Evolutionary conservation across 2,797 vertebrate species (phyloP).

Genomic region (Hypotaenidia philippensis): DNA sequence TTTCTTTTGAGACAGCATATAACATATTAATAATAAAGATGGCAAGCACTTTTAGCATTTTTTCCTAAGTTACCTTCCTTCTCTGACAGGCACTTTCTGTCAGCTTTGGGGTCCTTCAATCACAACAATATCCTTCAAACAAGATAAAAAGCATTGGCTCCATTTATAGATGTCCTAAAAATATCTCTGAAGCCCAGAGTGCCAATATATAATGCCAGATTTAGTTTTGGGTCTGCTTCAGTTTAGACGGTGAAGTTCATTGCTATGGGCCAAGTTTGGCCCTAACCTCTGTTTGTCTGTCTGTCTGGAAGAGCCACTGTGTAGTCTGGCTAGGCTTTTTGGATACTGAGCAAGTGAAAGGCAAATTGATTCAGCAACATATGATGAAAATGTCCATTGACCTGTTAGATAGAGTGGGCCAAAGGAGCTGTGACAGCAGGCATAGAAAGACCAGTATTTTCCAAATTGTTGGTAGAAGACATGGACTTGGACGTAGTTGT

Average conservation of each 20-base stretch:
- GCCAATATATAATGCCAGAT: not conserved
- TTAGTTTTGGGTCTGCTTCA: not conserved
- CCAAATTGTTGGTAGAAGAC: not conserved
- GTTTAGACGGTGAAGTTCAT: not conserved
- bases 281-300: not conserved
- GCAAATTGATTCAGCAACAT: not conserved
- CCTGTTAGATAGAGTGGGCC: not conserved
- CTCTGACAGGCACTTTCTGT: not conserved
- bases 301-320: not conserved
- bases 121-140: not conserved
- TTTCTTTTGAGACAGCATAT: not conserved
- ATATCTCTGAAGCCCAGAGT: not conserved
- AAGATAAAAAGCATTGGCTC: not conserved
- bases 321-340: not conserved
- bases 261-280: not conserved
- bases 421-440: not conserved
- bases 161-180: not conserved
- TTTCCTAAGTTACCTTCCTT: not conserved
- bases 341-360: not conserved
- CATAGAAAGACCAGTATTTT: not conserved
- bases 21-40: not conserved
- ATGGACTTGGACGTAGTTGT: accelerated
- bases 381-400: not conserved
- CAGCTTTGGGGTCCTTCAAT: not conserved
- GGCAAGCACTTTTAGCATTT: not conserved